Evolutionary conservation across 2,797 vertebrate genomes (phyloP).

Genomic region (Urocyon cinereoargenteus): DNA sequence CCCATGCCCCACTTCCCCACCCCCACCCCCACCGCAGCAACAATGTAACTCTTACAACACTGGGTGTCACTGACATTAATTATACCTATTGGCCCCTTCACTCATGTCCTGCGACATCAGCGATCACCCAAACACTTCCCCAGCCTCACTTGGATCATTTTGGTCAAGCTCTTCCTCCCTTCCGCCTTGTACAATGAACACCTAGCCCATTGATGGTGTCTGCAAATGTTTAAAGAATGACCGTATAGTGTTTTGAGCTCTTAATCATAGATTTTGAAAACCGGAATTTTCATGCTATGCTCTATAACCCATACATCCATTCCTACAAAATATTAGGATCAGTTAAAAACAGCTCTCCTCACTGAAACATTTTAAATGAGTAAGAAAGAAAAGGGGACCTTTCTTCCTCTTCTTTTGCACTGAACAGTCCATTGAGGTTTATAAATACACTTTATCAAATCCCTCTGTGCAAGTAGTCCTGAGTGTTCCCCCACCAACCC

Average conservation of each 20-base stretch:
- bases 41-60: not conserved
- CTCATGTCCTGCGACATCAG: not conserved
- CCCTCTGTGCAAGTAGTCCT: conserved; percentile 71
- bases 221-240: not conserved
- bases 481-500: conserved; percentile 47
- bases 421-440: conserved; percentile 64
- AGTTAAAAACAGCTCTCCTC: conserved; percentile 74
- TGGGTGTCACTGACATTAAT: not conserved
- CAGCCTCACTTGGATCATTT: not conserved
- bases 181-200: not conserved
- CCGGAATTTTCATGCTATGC: not conserved
- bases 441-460: conserved; percentile 80
- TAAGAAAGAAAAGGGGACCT: conserved; percentile 67
- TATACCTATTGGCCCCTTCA: not conserved
- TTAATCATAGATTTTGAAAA: conserved; percentile 18
- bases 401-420: conserved; percentile 62
- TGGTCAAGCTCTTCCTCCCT: not conserved
- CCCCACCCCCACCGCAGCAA: not conserved
- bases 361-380: conserved; percentile 80
- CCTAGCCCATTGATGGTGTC: not conserved
- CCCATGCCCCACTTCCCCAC: not conserved
- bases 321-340: conserved; percentile 75
- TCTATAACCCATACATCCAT: not conserved
- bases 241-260: conserved; percentile 19
- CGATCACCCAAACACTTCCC: not conserved